Evolutionary conservation across 2,113 vertebrate genomes (phyloP).

Genomic region (Lota lota): DNA sequence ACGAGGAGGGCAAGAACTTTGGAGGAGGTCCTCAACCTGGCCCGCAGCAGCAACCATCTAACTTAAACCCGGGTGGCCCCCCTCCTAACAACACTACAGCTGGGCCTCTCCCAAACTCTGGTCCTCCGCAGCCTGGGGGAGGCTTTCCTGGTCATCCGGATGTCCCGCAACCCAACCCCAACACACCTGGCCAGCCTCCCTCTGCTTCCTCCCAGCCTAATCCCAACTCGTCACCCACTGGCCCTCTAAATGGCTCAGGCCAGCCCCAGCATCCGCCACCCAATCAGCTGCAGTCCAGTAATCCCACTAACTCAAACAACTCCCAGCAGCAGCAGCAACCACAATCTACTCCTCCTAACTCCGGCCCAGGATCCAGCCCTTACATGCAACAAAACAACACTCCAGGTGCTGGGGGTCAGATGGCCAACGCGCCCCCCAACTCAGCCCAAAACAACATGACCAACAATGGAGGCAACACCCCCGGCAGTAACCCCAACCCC

Average conservation of each 20-base stretch:
- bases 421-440: conserved; percentile 66
- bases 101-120: conserved; percentile 76
- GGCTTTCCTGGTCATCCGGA: conserved; percentile 76
- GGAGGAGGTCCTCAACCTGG: conserved; percentile 62
- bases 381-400: conserved; percentile 81
- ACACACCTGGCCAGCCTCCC: conserved; percentile 77
- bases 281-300: conserved; percentile 71
- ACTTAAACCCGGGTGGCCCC: conserved; percentile 75
- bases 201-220: conserved; percentile 71
- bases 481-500: conserved; percentile 72
- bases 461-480: conserved; percentile 71
- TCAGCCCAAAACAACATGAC: conserved; percentile 72
- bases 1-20: conserved; percentile 76
- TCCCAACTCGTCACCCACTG: conserved; percentile 75
- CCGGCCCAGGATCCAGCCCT: conserved; percentile 76
- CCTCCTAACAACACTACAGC: conserved; percentile 77
- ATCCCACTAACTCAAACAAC: conserved; percentile 70
- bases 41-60: conserved; percentile 73
- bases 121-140: conserved; percentile 76
- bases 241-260: conserved; percentile 73
- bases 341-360: conserved; percentile 74
- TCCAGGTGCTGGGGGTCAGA: conserved; percentile 56
- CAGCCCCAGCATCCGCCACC: conserved; percentile 71
- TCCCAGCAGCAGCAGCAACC: conserved; percentile 66
- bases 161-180: conserved; percentile 68